phyloP scores from a whole-genome alignment of 1,140 invertebrate genomes.

The Monomorium pharaonis region DNA sequence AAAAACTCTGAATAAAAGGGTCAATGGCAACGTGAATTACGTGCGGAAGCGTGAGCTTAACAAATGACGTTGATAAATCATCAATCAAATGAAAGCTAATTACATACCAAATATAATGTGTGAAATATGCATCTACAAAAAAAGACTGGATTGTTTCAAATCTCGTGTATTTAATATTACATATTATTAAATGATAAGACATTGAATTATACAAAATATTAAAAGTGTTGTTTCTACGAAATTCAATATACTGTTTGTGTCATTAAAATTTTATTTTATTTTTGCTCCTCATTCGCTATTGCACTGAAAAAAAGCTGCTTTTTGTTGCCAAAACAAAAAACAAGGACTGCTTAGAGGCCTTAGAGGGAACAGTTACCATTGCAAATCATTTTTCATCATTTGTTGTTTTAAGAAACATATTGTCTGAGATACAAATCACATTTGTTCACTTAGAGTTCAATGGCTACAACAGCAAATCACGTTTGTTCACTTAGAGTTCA shows the following conservation, averaged over 20 bases:
- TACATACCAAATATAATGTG: slow-evolving; percentile 7
- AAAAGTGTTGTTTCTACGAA: not conserved
- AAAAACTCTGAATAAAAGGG: slow-evolving; percentile 40
- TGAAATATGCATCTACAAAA: not conserved
- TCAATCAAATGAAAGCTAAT: slow-evolving; percentile 10
- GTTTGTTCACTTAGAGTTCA: too few species aligned
- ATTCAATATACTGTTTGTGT: not conserved
- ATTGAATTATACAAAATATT: not conserved
- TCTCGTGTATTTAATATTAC: too few species aligned
- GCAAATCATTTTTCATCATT: too few species aligned
- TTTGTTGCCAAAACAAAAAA: too few species aligned
- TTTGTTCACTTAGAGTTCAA: too few species aligned
- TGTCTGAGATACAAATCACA: too few species aligned
- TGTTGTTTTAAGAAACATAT: too few species aligned
- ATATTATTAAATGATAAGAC: not conserved
- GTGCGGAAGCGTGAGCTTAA: slow-evolving; percentile 35
- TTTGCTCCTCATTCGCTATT: not conserved
- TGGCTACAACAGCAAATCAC: too few species aligned
- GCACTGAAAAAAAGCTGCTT: too few species aligned
- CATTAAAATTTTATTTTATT: not conserved
- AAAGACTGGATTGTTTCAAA: not conserved
- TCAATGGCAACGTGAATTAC: slow-evolving; percentile 29
- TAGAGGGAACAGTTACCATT: too few species aligned
- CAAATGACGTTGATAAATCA: slow-evolving; percentile 55
- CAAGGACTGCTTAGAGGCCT: too few species aligned